Evolutionary conservation across 2,113 vertebrate species (phyloP).

Genomic region (Circaetus gallicus): DNA sequence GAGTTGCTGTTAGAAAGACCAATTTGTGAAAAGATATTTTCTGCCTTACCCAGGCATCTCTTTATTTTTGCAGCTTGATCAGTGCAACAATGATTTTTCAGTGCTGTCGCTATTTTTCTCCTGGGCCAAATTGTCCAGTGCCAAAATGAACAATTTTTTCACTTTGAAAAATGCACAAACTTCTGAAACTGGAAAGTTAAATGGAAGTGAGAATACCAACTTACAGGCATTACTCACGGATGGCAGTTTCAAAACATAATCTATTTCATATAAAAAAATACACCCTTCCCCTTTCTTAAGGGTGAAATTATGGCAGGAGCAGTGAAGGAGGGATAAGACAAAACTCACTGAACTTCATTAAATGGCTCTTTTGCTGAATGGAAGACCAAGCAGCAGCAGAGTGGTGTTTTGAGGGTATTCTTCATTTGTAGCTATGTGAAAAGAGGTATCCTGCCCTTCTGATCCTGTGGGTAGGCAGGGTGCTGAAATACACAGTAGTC

Average conservation of each 20-base stretch:
- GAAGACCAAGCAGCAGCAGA: neutral
- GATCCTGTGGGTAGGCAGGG: neutral
- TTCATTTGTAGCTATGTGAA: neutral
- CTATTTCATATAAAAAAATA: neutral
- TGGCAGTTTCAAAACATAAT: neutral
- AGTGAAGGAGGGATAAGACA: neutral
- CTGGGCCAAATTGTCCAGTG: neutral
- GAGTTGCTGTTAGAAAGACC: neutral
- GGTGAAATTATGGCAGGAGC: neutral
- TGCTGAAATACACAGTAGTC: neutral
- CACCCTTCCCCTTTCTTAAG: neutral
- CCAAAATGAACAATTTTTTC: neutral
- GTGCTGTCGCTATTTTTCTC: neutral
- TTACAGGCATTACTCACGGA: neutral
- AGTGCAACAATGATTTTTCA: neutral
- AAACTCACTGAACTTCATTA: neutral
- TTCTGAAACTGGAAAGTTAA: neutral
- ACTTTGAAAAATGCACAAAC: neutral
- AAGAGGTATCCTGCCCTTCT: neutral
- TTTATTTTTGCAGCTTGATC: neutral
- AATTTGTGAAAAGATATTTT: neutral
- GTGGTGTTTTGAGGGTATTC: neutral
- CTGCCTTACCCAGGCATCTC: neutral
- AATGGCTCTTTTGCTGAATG: neutral
- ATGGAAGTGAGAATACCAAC: neutral